phyloP scores from a whole-genome alignment of 2,888 invertebrate genomes.

The Hyposoter didymator region DNA sequence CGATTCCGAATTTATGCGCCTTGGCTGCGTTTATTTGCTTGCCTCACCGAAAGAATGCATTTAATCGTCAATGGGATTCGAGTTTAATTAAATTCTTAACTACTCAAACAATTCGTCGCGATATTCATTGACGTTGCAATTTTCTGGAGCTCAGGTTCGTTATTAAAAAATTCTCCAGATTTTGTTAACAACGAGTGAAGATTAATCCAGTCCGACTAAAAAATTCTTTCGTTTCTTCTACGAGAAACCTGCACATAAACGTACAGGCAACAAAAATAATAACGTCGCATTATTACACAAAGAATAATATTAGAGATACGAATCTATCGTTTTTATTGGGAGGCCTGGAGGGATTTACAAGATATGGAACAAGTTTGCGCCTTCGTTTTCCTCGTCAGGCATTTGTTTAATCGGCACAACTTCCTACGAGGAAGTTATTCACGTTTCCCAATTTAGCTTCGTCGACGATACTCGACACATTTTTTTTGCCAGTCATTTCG shows the following conservation, averaged over 20 bases:
- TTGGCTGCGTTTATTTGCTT: constrained; percentile 94
- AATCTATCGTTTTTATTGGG: background rate
- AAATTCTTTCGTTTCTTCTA: background rate
- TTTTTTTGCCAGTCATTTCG: background rate
- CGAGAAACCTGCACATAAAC: background rate
- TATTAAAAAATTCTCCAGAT: background rate
- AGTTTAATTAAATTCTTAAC: too few relatives aligned
- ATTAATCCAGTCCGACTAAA: background rate
- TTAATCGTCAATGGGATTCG: too few relatives aligned
- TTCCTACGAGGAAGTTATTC: background rate
- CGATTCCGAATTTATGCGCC: constrained; percentile 97
- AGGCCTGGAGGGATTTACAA: background rate
- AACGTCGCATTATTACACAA: background rate
- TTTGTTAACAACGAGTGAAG: background rate
- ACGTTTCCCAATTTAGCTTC: too few relatives aligned
- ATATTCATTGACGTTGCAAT: background rate
- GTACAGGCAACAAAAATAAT: background rate
- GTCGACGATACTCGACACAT: background rate
- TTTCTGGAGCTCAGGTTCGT: background rate
- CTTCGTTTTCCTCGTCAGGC: background rate
- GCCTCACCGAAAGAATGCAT: too few relatives aligned
- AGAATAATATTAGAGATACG: background rate
- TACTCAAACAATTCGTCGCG: background rate
- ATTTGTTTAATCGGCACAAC: background rate
- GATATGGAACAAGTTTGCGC: background rate